A percentile compares a stretch with the other conserved stretches of the same genome.
phyloP scores from a whole-genome alignment of 37 sponge, comb jelly and placozoan species.

The Agelas oroides region DNA sequence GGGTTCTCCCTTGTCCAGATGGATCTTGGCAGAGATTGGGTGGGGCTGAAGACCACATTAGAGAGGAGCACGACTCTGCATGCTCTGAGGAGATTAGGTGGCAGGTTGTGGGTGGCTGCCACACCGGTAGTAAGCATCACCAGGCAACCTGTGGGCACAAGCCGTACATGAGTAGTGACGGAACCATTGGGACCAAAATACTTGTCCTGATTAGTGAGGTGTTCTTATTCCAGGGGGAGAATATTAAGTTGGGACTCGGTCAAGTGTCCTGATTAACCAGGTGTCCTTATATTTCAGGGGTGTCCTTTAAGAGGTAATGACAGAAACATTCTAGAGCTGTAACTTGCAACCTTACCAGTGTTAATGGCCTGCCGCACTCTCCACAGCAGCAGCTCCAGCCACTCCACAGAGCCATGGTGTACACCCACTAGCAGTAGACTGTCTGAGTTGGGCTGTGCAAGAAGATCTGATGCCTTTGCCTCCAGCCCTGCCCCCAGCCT shows the following conservation, averaged over 20 bases:
- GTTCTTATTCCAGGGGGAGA: too few species aligned
- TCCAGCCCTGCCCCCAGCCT: constrained; percentile 27
- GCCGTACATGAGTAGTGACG: too few species aligned
- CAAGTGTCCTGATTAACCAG: too few species aligned
- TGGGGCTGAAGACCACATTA: not conserved
- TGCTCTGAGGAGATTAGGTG: constrained; percentile 10
- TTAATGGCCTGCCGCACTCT: constrained; percentile 1
- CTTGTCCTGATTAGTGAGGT: too few species aligned
- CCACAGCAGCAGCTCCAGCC: constrained; percentile 17
- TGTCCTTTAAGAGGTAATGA: too few species aligned
- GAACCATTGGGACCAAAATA: too few species aligned
- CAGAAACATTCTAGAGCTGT: too few species aligned
- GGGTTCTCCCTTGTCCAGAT: constrained; percentile 10
- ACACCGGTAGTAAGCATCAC: not conserved
- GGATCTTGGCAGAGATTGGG: not conserved
- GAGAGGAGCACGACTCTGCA: constrained; percentile 21
- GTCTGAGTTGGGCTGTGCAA: constrained; percentile 18
- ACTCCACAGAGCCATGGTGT: constrained; percentile 19
- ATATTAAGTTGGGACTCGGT: too few species aligned
- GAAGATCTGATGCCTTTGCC: not conserved
- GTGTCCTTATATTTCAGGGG: too few species aligned
- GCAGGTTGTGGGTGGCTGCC: not conserved
- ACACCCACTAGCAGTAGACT: constrained; percentile 24
- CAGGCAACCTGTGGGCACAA: not conserved
- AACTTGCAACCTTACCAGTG: too few species aligned